Conservation (phyloP, 1,140 invertebrate species). For the Drosophila navojoa region DNA sequence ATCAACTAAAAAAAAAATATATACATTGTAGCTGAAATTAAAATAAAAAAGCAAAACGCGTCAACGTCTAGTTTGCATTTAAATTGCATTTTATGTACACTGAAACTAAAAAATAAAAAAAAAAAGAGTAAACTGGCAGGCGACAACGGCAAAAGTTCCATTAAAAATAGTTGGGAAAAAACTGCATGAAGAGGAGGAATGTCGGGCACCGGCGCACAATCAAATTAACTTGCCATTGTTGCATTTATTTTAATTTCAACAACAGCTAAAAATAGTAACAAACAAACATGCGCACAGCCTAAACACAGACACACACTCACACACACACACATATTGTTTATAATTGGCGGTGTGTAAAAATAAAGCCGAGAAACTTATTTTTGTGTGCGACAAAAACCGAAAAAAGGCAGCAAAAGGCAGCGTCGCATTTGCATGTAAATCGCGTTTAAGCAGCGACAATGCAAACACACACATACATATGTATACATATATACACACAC, state of each 20-base stretch:
- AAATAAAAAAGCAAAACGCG: neutral
- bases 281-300: slow-evolving; percentile 38
- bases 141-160: slow-evolving; percentile 33
- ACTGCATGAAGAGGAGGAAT: neutral
- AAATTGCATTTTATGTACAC: slow-evolving; percentile 65
- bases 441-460: slow-evolving; percentile 71
- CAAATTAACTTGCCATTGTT: slow-evolving; percentile 75
- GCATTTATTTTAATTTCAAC: slow-evolving; percentile 76
- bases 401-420: slow-evolving; percentile 53
- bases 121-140: slow-evolving; percentile 11
- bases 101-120: slow-evolving; percentile 22
- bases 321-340: slow-evolving; percentile 62
- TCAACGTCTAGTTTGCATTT: slow-evolving; percentile 67
- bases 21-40: slow-evolving; percentile 1
- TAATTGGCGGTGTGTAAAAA: slow-evolving; percentile 80
- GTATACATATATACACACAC: slow-evolving; percentile 9
- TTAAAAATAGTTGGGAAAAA: slow-evolving; percentile 38
- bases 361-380: slow-evolving; percentile 70
- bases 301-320: slow-evolving; percentile 19
- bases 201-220: slow-evolving; percentile 32
- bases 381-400: slow-evolving; percentile 59
- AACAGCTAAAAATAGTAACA: slow-evolving; percentile 72
- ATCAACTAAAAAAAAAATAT: slow-evolving; percentile 16
- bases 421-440: slow-evolving; percentile 74
- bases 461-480: slow-evolving; percentile 26